A percentile compares a stretch with the other conserved stretches of the same genome.
phyloP scores from a whole-genome alignment of 2,888 invertebrate species.

The Steromphala cineraria region DNA sequence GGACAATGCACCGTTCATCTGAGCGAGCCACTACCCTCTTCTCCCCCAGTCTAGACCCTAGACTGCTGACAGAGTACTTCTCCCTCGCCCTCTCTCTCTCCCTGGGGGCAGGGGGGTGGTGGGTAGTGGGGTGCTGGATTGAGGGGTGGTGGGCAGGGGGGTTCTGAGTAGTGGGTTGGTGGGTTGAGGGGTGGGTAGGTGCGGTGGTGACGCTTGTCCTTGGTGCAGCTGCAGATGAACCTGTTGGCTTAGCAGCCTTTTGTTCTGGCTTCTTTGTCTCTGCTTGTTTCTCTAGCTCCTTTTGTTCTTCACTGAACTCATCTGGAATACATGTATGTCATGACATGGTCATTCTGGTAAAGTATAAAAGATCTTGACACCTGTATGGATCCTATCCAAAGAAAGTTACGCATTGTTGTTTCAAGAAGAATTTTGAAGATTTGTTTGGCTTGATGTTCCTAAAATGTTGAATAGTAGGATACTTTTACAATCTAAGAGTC shows the following conservation, averaged over 20 bases:
- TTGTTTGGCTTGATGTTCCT: too few relatives aligned
- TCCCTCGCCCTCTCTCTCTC: neutral
- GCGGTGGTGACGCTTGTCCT: neutral
- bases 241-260: too few relatives aligned
- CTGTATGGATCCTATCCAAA: too few relatives aligned
- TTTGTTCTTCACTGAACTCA: slow-evolving; percentile 65
- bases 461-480: too few relatives aligned
- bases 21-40: neutral
- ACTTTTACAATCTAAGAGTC: too few relatives aligned
- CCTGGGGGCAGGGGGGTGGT: neutral
- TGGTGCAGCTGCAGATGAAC: neutral
- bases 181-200: neutral
- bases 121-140: too few relatives aligned
- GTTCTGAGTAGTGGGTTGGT: neutral
- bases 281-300: neutral
- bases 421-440: too few relatives aligned
- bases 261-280: neutral
- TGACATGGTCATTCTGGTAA: too few relatives aligned
- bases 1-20: neutral
- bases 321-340: slow-evolving; percentile 40
- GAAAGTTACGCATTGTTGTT: too few relatives aligned
- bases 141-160: neutral
- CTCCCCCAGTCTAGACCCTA: neutral
- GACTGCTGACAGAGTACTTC: neutral
- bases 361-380: too few relatives aligned